Evolutionary conservation across 2,888 invertebrate species (phyloP).

Genomic region (Xestia xanthographa): DNA sequence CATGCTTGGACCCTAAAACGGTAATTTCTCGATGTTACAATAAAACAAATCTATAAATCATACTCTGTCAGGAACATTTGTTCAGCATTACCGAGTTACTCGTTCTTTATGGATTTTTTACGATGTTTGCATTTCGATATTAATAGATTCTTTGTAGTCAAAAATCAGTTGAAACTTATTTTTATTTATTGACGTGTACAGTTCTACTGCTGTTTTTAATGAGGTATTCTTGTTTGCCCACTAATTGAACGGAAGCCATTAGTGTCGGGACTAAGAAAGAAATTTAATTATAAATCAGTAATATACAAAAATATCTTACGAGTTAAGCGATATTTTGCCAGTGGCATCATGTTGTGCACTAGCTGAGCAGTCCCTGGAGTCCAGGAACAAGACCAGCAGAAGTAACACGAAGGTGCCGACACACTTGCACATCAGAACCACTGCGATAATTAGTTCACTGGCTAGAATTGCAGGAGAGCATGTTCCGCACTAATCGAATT

Average conservation of each 20-base stretch:
- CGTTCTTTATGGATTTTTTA: slow-evolving; percentile 53
- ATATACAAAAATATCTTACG: slow-evolving; percentile 77
- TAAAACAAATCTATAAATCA: slow-evolving; percentile 37
- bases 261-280: slow-evolving; percentile 26
- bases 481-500: slow-evolving; percentile 63
- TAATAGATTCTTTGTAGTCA: slow-evolving; percentile 51
- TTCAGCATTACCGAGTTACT: slow-evolving; percentile 38
- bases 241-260: slow-evolving; percentile 12
- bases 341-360: slow-evolving; percentile 84
- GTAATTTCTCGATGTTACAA: slow-evolving; percentile 29
- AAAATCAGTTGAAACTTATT: slow-evolving; percentile 23
- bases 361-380: slow-evolving; percentile 86
- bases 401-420: slow-evolving; percentile 78
- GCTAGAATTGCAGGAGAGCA: slow-evolving; percentile 64
- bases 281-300: slow-evolving; percentile 23
- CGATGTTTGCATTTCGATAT: slow-evolving; percentile 58
- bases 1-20: slow-evolving; percentile 93
- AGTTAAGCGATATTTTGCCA: slow-evolving; percentile 85
- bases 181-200: slow-evolving; percentile 6
- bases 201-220: background rate
- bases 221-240: background rate
- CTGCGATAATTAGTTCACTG: slow-evolving; percentile 74
- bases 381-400: slow-evolving; percentile 83
- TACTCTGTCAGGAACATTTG: slow-evolving; percentile 47
- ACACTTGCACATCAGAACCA: slow-evolving; percentile 88